Percentiles rank a stretch among this genome's conserved stretches.
Conservation (phyloP, 2,113 vertebrate species). For the Carettochelys insculpta region DNA sequence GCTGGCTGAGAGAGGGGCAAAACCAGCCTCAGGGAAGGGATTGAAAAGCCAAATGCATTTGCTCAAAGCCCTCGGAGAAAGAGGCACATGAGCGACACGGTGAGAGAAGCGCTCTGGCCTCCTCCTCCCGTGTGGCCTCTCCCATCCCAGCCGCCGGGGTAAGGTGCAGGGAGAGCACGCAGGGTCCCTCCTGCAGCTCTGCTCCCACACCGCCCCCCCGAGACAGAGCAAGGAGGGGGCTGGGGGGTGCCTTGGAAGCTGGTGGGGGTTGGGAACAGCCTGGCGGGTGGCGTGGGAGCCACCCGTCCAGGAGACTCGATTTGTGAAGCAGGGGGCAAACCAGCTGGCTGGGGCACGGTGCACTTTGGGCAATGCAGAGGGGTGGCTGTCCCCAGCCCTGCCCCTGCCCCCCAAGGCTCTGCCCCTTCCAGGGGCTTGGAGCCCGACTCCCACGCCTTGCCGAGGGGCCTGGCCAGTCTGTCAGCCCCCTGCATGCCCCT, state of each 20-base stretch:
- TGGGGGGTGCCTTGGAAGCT: background rate
- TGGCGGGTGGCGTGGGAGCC: background rate
- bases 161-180: background rate
- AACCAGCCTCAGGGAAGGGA: background rate
- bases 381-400: too few species aligned
- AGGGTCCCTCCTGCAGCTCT: background rate
- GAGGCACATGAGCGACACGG: background rate
- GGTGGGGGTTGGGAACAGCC: background rate
- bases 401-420: too few species aligned
- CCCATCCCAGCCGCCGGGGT: background rate
- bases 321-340: background rate
- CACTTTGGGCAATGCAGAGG: too few species aligned
- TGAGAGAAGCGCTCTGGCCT: background rate
- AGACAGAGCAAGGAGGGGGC: background rate
- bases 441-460: too few species aligned
- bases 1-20: background rate
- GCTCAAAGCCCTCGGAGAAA: background rate
- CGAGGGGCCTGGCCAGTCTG: too few species aligned
- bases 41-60: background rate
- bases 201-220: background rate
- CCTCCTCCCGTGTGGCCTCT: background rate
- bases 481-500: too few species aligned
- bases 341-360: too few species aligned
- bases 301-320: background rate
- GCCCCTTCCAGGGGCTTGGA: too few species aligned